A percentile compares a stretch with the other conserved stretches of the same genome.
Conservation (phyloP, 2,797 vertebrate genomes). For the Kryptolebias ocellatus region DNA sequence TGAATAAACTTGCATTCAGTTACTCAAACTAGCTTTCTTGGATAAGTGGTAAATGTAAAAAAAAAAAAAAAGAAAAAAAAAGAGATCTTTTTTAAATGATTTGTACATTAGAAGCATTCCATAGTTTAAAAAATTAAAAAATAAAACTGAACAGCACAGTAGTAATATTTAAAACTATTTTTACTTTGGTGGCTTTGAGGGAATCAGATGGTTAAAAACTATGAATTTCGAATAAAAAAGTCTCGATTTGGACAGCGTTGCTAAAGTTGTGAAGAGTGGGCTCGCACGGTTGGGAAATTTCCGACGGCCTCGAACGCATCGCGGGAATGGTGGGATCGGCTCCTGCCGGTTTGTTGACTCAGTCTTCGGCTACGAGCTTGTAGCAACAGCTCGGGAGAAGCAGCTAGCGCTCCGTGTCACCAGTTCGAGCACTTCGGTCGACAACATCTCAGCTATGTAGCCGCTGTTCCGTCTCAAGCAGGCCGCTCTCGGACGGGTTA, state of each 20-base stretch:
- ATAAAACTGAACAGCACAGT: not conserved
- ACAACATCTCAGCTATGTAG: constrained; percentile 44
- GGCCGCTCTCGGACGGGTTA: not conserved
- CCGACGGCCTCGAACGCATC: constrained; percentile 37
- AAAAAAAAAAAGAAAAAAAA: too few species aligned
- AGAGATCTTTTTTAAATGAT: not conserved
- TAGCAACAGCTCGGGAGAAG: not conserved
- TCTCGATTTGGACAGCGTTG: too few species aligned
- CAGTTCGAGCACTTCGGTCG: constrained; percentile 16
- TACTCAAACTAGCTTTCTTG: too few species aligned
- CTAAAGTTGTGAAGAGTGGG: not conserved
- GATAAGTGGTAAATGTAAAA: too few species aligned
- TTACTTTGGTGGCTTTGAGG: not conserved
- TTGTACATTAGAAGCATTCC: not conserved
- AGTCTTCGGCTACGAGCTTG: constrained; percentile 19
- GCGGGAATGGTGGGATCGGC: constrained; percentile 50
- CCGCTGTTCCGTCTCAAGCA: not conserved
- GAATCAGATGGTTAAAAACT: too few species aligned
- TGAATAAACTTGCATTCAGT: too few species aligned
- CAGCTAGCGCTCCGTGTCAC: constrained; percentile 24
- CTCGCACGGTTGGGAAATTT: constrained; percentile 9
- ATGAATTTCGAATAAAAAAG: too few species aligned
- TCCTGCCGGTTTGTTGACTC: constrained; percentile 61
- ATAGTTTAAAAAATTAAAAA: not conserved
- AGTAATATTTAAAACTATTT: not conserved